Evolutionary conservation across 1,140 invertebrate genomes (phyloP).

Genomic region (Drosophila tani): DNA sequence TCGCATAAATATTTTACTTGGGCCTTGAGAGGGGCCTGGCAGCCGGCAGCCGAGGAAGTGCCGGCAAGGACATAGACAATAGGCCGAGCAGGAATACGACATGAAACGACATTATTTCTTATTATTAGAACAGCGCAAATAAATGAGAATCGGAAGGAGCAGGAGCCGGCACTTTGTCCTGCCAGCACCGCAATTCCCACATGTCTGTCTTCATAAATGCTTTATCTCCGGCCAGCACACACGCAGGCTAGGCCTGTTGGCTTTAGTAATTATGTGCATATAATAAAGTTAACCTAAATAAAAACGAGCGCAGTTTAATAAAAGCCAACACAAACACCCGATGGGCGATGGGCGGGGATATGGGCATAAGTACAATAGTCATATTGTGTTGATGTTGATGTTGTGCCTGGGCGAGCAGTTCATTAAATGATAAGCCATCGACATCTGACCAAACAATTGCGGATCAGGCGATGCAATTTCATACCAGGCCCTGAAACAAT

Average conservation of each 20-base stretch:
- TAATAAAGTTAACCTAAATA: slow-evolving; percentile 81
- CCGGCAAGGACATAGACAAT: slow-evolving; percentile 59
- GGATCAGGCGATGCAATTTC: slow-evolving; percentile 43
- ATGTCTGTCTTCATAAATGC: slow-evolving; percentile 77
- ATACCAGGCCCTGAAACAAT: slow-evolving; percentile 30
- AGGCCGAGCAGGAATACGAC: slow-evolving; percentile 48
- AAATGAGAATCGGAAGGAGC: slow-evolving; percentile 62
- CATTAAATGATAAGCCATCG: slow-evolving; percentile 81
- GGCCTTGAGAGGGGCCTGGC: slow-evolving; percentile 39
- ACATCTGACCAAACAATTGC: slow-evolving; percentile 54
- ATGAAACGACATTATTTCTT: slow-evolving; percentile 78
- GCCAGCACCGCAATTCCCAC: slow-evolving; percentile 64
- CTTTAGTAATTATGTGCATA: slow-evolving; percentile 81
- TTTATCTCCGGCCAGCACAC: slow-evolving; percentile 71
- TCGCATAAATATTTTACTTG: slow-evolving; percentile 82
- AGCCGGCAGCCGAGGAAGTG: not conserved
- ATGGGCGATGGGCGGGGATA: slow-evolving; percentile 14
- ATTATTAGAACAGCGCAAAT: slow-evolving; percentile 79
- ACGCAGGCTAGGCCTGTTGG: slow-evolving; percentile 50
- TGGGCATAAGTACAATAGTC: slow-evolving; percentile 29
- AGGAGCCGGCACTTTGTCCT: slow-evolving; percentile 32
- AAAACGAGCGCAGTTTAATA: slow-evolving; percentile 43
- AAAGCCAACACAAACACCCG: slow-evolving; percentile 20
- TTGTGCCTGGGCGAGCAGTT: slow-evolving; percentile 49
- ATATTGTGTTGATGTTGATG: slow-evolving; percentile 45